Evolutionary conservation across 2,797 vertebrate genomes (phyloP), one percentile per base, ranked within the genome.

Genomic region (Enteromius trimaculatus): DNA sequence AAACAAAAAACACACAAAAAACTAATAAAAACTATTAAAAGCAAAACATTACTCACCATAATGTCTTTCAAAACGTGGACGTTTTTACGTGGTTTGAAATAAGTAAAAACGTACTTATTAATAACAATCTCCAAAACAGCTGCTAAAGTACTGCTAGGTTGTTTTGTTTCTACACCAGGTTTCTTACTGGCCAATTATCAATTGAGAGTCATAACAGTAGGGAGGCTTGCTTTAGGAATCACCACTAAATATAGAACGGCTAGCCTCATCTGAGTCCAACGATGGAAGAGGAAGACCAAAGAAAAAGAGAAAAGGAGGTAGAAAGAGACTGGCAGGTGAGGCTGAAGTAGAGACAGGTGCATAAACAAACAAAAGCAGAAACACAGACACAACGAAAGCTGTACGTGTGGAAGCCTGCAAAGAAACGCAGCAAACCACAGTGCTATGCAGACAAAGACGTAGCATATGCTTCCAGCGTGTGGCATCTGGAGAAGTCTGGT

Each of bases 401-500:
- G 75, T 74, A n/a, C 31, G 34, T 13, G 29, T 75, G 66, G 51
- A 79, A 17, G 70, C 77, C 75, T 64, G 53, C 49, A 80, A 69
- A 65, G 49, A 82, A 68, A 81, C 51, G 58, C 80, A 19, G 80
- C 17, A 80, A 66, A 85, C 77, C 77, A 79, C 74, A 60, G 77
- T 74, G 62, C 80, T 75, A 85, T 55, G 76, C 21, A 31, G 68
- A 70, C 82, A 82, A 90, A 92, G 88, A 89, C 81, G 84, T 86
- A 92, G 88, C 94, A 94, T 93, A 95, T 94, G 94, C 90, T 90
- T 92, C 90, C 90, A 90, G 89, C 65, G 84, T 78, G 91, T 90
- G 91, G 91, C 93, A 95, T 92, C 94, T 94, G 93, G 92, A 93
- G 90, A 94, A 93, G 92, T 92, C 91, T 92, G 92, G 90, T 93